Conservation (phyloP, 2,888 invertebrate species). For the Alviniconcha strummeri region DNA sequence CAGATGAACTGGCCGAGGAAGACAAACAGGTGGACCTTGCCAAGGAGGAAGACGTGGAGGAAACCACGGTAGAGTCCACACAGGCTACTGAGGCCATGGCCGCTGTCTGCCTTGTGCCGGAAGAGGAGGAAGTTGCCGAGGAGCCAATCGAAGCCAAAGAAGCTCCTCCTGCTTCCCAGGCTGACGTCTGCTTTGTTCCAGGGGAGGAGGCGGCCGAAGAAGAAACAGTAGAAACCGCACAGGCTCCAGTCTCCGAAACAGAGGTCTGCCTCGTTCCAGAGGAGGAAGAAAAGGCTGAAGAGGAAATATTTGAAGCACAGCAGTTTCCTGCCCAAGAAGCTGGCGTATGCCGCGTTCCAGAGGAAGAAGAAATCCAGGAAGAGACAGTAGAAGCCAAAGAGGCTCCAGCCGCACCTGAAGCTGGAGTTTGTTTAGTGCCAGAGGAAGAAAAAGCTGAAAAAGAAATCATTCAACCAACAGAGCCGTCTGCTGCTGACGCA, state of each 20-base stretch:
- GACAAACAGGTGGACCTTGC: conserved; percentile 1
- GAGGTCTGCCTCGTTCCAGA: conserved; percentile 32
- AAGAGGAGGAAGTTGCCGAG: conserved; percentile 34
- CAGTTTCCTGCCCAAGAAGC: background rate
- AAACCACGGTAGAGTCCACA: no score
- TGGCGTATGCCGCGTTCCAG: background rate
- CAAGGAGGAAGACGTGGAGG: background rate
- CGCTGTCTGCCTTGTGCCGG: conserved; percentile 28
- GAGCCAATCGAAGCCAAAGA: conserved; percentile 18
- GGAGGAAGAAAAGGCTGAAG: conserved; percentile 33
- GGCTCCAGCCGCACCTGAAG: background rate
- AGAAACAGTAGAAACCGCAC: conserved; percentile 1
- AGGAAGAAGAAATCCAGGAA: conserved; percentile 19
- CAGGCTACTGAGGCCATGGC: background rate
- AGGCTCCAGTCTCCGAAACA: background rate
- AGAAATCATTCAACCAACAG: conserved; percentile 6
- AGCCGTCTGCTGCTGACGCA: background rate
- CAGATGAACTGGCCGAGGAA: background rate
- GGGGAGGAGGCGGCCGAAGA: conserved; percentile 27
- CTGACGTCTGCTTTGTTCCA: conserved; percentile 9
- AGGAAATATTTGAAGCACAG: conserved; percentile 21
- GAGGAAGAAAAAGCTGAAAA: conserved; percentile 17
- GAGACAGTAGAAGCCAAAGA: conserved; percentile 15
- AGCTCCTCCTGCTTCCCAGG: background rate
- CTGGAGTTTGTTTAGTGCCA: background rate